Base-by-base conservation (phyloP, 92 coral and sea anemone species). In the Nematostella vectensis region DNA sequence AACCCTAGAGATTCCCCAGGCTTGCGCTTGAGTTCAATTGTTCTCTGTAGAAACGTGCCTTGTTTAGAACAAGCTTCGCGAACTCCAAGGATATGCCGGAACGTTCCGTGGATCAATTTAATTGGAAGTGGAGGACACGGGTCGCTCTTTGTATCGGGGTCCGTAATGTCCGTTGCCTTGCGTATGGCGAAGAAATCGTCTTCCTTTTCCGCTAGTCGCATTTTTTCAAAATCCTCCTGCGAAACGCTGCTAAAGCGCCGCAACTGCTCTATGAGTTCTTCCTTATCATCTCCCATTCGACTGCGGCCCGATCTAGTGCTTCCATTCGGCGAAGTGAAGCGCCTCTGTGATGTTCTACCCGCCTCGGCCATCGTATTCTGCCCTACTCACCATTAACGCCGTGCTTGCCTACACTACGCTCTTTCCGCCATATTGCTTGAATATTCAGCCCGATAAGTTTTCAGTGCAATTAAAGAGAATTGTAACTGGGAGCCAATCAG, bases 1-100 rank as follows among this genome's bases (percentile, higher is more conserved):
- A 93, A 93, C 12, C 99, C 99, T 30, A 93, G 67, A 16, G 99
- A 69, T 45, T 87, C 99, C 2, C 99, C 99, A 36, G 99, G 99
- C 44, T 93, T 87, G 48, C 95, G 88, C 30, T 85, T 85, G 3
- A 93, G 70, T 56, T 93, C 99, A 52, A 93, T 78, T 52, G 88
- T 82, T 48, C 99, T 79, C 60, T 93, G 99, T 42, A 93, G 62
- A 68, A 93, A 93, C 3, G 96, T 93, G 12, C 99, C 99, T 57
- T 93, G 87, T 59, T 93, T 93, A 19, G 99, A 93, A 55, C 99
- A 93, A 25, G 95, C 95, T 59, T 93, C 99, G 8, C 95, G 78
- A 6, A 93, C 99, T 10, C 99, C 99, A 1, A 93, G 71, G 19
- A 93, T 64, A 40, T 88, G 87, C 40, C 95, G 70, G 60, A 93